Evolutionary conservation across 2,113 vertebrate genomes (phyloP).

Genomic region (Turdus rufiventris): DNA sequence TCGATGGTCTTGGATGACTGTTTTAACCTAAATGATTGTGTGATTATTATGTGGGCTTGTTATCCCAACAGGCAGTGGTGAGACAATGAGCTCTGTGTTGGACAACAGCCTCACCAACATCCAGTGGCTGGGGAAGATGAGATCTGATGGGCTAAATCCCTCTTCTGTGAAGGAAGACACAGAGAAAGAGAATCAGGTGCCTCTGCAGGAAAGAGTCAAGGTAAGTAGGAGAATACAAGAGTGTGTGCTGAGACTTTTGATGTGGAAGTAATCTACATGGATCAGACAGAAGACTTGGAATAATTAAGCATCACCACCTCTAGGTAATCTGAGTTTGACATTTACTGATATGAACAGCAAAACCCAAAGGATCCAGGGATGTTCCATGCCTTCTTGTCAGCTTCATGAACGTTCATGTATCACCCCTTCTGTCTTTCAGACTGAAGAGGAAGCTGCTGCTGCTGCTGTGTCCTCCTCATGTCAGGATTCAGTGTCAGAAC

Average conservation of each 20-base stretch:
- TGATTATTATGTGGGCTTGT: not conserved
- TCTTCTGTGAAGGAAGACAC: conserved; percentile 55
- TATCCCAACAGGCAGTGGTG: conserved; percentile 69
- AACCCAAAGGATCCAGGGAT: not conserved
- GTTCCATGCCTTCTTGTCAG: not conserved
- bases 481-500: conserved; percentile 73
- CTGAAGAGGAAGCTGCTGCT: conserved; percentile 31
- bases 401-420: not conserved
- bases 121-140: conserved; percentile 89
- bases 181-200: conserved; percentile 77
- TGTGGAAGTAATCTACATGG: not conserved
- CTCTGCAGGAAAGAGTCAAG: conserved; percentile 63
- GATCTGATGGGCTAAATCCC: conserved; percentile 68
- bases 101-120: conserved; percentile 89
- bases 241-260: not conserved
- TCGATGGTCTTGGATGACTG: not conserved
- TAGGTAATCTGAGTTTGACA: not conserved
- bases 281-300: not conserved
- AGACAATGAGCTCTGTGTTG: conserved; percentile 64
- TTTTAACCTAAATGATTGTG: not conserved
- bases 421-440: conserved; percentile 18
- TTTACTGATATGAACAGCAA: not conserved
- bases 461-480: not conserved
- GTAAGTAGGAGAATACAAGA: conserved; percentile 56
- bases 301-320: not conserved